Base-by-base conservation (phyloP, 1,140 invertebrate species). In the Aphelenchoides fujianensis region DNA sequence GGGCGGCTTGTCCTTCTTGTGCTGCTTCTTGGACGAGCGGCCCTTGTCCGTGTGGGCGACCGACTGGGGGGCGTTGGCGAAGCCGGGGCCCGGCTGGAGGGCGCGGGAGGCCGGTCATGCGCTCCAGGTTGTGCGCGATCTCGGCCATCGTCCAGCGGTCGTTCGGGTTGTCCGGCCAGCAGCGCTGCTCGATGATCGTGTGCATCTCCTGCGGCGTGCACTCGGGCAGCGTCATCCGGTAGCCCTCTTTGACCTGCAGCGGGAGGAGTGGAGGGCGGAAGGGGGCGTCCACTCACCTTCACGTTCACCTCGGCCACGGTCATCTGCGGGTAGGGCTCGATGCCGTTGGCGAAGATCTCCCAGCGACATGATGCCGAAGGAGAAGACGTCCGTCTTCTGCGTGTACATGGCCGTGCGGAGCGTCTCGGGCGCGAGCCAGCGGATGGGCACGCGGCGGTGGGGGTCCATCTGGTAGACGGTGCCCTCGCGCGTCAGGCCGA, bases 101-200 rank as follows among this genome's bases (percentile, higher is more conserved):
- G n/a, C n/a, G n/a, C n/a, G n/a, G n/a, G n/a, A n/a, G n/a, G n/a
- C n/a, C n/a, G n/a, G n/a, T n/a, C n/a, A n/a, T n/a, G n/a, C n/a
- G n/a, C n/a, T n/a, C n/a, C n/a, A n/a, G n/a, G n/a, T n/a, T n/a
- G n/a, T 72, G 7, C n/a, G n/a, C n/a, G n/a, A n/a, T n/a, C n/a
- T n/a, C n/a, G n/a, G n/a, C n/a, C n/a, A n/a, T n/a, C n/a, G 70
- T n/a, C 70, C 70, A 72, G 31, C 70, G 70, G 12, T 72, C 70
- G 70, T 72, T 72, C 35, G 70, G 70, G 2, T n/a, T 68, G 36
- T 72, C 70, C 16, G n/a, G 16, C 70, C 70, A 72, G 52, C 70
- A 72, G 16, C 61, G 70, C 1, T 57, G 35, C 23, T 74, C 35
- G 36, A 75, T 75, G 31, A 72, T 9, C 12, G 70, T 55, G 28